These are phyloP conservation scores for Drosophila athabasca DNA, from an alignment of 1,140 invertebrate genomes.

Conservation along the genomic window DNA sequence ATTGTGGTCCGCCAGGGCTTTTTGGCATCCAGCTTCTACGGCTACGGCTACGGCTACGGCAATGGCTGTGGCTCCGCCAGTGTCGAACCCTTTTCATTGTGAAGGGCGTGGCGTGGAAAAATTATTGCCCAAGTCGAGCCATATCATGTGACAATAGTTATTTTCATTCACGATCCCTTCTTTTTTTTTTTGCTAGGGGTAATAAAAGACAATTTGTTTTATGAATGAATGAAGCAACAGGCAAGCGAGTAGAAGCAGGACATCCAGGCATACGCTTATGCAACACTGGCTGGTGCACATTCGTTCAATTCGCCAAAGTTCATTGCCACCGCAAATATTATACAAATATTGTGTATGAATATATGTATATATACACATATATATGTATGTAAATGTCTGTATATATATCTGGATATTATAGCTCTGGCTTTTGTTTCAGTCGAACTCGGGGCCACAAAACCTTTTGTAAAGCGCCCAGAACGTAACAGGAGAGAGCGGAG, in stretches of 20 bases:
- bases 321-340: background rate
- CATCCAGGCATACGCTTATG: background rate
- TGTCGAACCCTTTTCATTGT: constrained; percentile 78
- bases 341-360: background rate
- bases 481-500: constrained; percentile 2
- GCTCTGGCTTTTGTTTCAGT: constrained; percentile 47
- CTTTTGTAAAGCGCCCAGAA: constrained; percentile 27
- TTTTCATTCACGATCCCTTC: constrained; percentile 41
- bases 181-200: constrained; percentile 31
- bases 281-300: background rate
- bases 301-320: constrained; percentile 9
- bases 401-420: constrained; percentile 26
- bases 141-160: constrained; percentile 77
- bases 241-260: background rate
- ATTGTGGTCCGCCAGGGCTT: constrained; percentile 47
- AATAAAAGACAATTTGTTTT: constrained; percentile 75
- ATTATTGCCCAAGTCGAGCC: constrained; percentile 38
- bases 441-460: constrained; percentile 25
- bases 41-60: background rate
- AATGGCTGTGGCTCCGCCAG: background rate
- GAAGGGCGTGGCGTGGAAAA: constrained; percentile 19
- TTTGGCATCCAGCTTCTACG: constrained; percentile 44
- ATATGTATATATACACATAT: background rate
- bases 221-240: constrained; percentile 38
- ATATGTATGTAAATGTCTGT: background rate